Percentiles rank a stretch among this genome's conserved stretches.
Evolutionary conservation across 2,113 vertebrate genomes (phyloP).

Genomic region (Microtus ochrogaster): DNA sequence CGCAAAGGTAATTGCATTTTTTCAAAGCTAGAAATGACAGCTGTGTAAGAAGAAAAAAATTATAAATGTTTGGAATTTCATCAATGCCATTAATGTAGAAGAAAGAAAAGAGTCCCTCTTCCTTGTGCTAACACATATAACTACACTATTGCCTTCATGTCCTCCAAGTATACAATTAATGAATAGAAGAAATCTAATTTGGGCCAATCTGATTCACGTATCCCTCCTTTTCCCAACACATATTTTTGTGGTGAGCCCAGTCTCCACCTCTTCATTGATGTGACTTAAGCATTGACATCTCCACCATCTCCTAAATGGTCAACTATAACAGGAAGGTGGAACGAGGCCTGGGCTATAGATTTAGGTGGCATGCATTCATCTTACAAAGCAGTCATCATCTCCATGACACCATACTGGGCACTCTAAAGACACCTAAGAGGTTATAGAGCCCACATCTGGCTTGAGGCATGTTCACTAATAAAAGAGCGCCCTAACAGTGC

Average conservation of each 20-base stretch:
- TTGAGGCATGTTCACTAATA: slow-evolving; percentile 20
- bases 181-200: slow-evolving; percentile 16
- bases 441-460: not conserved
- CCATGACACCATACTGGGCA: not conserved
- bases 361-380: not conserved
- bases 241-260: no score
- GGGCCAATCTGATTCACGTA: not conserved
- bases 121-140: not conserved
- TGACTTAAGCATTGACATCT: slow-evolving; percentile 7
- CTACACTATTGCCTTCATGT: not conserved
- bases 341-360: not conserved
- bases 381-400: not conserved
- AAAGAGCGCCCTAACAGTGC: not conserved
- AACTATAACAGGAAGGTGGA: slow-evolving; percentile 2
- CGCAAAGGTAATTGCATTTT: slow-evolving; percentile 75
- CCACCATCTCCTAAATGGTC: not conserved
- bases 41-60: not conserved
- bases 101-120: not conserved
- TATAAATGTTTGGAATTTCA: slow-evolving; percentile 48
- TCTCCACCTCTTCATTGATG: not conserved
- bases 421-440: not conserved
- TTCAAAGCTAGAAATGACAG: not conserved
- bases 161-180: slow-evolving; percentile 4
- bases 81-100: not conserved
- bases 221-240: not conserved